Evolutionary conservation across 1,140 invertebrate genomes (phyloP).

Genomic region (Drosophila ogumai): DNA sequence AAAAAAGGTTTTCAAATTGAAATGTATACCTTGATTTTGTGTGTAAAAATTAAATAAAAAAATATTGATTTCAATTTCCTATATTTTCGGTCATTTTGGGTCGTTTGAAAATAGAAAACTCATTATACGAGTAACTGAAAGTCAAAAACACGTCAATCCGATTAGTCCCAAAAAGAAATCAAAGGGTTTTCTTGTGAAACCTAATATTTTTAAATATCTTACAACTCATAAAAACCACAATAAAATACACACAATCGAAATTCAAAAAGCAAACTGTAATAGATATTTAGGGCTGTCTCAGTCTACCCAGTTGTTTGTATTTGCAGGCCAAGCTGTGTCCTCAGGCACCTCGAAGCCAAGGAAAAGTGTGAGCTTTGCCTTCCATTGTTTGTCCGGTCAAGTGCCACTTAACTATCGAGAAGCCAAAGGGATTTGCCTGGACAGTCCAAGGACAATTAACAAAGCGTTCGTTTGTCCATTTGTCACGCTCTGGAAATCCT

Average conservation of each 20-base stretch:
- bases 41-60: not conserved
- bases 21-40: too few species aligned
- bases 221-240: not conserved
- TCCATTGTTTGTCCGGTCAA: constrained; percentile 10
- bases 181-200: not conserved
- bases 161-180: not conserved
- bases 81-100: not conserved
- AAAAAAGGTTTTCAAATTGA: too few species aligned
- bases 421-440: constrained; percentile 18
- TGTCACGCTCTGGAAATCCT: constrained; percentile 37
- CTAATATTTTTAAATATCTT: not conserved
- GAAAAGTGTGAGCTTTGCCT: not conserved
- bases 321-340: not conserved
- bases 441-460: constrained; percentile 33
- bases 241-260: not conserved
- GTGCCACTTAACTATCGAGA: constrained; percentile 26
- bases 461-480: constrained; percentile 47
- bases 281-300: not conserved
- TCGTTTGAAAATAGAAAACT: not conserved
- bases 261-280: constrained; percentile 2
- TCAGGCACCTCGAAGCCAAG: not conserved
- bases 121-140: not conserved
- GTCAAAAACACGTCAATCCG: not conserved
- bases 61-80: not conserved
- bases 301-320: not conserved